phyloP scores from a whole-genome alignment of 2,888 invertebrate species.

The Chirona hameri region DNA sequence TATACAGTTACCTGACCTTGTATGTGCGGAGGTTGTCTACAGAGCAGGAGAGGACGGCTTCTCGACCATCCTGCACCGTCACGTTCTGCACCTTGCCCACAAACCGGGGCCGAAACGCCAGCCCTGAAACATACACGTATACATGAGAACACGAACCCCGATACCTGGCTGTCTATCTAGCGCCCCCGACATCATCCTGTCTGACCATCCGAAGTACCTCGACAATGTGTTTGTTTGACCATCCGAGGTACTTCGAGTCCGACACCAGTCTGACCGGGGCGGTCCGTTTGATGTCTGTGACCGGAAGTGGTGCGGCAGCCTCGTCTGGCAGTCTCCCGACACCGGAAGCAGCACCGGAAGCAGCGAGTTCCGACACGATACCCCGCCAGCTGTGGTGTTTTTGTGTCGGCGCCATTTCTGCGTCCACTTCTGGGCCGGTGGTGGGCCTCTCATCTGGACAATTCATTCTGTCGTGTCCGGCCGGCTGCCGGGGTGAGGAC shows the following conservation, averaged over 20 bases:
- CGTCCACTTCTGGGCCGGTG: not conserved
- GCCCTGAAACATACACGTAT: not conserved
- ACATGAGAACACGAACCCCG: not conserved
- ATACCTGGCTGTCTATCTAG: too few species aligned
- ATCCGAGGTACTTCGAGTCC: too few species aligned
- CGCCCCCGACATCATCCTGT: too few species aligned
- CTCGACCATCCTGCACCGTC: conserved; percentile 80
- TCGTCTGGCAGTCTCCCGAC: too few species aligned
- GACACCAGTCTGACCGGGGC: too few species aligned
- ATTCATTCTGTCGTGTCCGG: not conserved
- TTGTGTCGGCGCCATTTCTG: not conserved
- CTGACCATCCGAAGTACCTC: too few species aligned
- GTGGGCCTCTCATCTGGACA: not conserved
- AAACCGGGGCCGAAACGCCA: conserved; percentile 63
- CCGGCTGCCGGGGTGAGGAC: not conserved
- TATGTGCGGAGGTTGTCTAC: conserved; percentile 81
- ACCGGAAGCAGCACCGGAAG: too few species aligned
- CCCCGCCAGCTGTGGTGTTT: not conserved
- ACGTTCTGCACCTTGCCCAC: conserved; percentile 86
- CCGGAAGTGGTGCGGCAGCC: conserved; percentile 50
- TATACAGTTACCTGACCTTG: conserved; percentile 60
- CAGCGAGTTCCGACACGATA: too few species aligned
- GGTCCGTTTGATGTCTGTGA: conserved; percentile 48
- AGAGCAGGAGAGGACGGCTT: conserved; percentile 81
- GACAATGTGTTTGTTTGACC: too few species aligned